A percentile compares a stretch with the other conserved stretches of the same genome.
Evolutionary conservation across 1,140 invertebrate genomes (phyloP).

Genomic region (Drosophila trapezifrons): DNA sequence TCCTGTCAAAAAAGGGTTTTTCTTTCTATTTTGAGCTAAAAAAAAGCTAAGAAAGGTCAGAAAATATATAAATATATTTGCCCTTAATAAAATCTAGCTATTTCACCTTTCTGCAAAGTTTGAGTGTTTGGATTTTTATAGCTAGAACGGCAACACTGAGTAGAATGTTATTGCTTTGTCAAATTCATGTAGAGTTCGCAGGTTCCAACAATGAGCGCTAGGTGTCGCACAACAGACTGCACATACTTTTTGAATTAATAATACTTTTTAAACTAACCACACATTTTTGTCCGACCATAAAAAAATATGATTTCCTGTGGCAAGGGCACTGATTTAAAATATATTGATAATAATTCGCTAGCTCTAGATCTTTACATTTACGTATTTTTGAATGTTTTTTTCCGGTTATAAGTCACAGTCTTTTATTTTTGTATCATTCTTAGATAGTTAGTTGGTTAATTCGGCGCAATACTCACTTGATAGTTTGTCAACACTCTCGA

Average conservation of each 20-base stretch:
- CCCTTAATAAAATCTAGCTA: too few relatives aligned
- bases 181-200: not conserved
- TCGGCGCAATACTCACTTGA: constrained; percentile 80
- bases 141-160: not conserved
- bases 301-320: too few relatives aligned
- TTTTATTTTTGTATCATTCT: too few relatives aligned
- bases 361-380: not conserved
- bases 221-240: not conserved
- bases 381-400: not conserved
- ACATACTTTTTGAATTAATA: not conserved
- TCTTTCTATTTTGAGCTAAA: too few relatives aligned
- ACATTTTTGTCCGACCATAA: not conserved
- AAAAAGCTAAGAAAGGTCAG: too few relatives aligned
- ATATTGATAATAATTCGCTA: too few relatives aligned
- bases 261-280: too few relatives aligned
- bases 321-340: too few relatives aligned
- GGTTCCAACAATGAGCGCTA: not conserved
- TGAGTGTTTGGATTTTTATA: not conserved
- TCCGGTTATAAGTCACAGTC: too few relatives aligned
- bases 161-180: not conserved
- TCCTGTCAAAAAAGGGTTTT: too few relatives aligned
- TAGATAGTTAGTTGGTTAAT: not conserved
- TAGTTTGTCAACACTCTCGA: constrained; percentile 90
- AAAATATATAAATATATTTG: too few relatives aligned
- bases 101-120: not conserved